These are phyloP conservation scores for Conger conger DNA, from an alignment of 2,113 vertebrate species.

Conservation along the genomic window DNA sequence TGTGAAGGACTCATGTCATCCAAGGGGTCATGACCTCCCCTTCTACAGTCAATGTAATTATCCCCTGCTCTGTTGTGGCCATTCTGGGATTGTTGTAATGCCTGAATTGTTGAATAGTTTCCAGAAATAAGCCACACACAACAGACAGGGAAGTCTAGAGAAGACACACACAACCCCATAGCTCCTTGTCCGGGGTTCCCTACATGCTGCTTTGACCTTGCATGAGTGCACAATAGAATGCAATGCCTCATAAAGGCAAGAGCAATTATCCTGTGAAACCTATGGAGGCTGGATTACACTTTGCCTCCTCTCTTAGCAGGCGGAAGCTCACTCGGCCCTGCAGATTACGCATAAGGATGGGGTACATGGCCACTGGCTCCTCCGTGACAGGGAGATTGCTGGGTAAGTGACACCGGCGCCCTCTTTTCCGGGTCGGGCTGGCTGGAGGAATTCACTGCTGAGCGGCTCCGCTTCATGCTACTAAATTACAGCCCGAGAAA, in stretches of 20 bases:
- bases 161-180: background rate
- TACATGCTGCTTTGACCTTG: background rate
- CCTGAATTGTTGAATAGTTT: background rate
- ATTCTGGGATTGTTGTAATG: background rate
- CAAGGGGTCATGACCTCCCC: too few species aligned
- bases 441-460: conserved; percentile 41
- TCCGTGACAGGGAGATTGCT: conserved; percentile 17
- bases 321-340: background rate
- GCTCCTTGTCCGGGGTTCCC: background rate
- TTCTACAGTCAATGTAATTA: too few species aligned
- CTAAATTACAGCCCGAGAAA: conserved; percentile 56
- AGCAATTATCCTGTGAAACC: background rate
- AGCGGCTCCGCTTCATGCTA: conserved; percentile 36
- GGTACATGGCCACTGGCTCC: background rate
- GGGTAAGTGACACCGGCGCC: conserved; percentile 18
- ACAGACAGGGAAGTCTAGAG: background rate
- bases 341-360: background rate
- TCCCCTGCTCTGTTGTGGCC: too few species aligned
- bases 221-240: background rate
- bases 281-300: background rate
- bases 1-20: too few species aligned
- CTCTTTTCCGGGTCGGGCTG: conserved; percentile 48
- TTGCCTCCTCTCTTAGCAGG: background rate
- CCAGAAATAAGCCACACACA: background rate
- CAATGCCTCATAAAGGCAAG: background rate